These are phyloP conservation scores for Dyspetes luteomarginatus DNA, from an alignment of 2,888 invertebrate species.

Conservation along the genomic window DNA sequence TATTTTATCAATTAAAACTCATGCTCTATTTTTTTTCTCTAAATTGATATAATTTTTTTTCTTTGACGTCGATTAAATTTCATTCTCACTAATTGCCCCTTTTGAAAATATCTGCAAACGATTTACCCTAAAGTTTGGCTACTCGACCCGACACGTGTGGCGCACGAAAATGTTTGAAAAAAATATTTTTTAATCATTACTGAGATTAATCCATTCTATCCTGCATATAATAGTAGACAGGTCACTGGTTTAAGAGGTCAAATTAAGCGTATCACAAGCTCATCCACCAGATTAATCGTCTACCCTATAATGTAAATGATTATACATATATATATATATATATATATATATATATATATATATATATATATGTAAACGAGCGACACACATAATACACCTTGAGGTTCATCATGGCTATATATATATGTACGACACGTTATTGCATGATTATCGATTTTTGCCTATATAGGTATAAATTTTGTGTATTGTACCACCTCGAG, in stretches of 20 bases:
- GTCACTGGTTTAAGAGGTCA: slow-evolving; percentile 58
- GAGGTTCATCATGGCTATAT: slow-evolving; percentile 45
- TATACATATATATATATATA: slow-evolving; percentile 2
- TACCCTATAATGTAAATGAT: neutral
- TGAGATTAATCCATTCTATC: too few species aligned
- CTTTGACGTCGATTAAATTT: too few species aligned
- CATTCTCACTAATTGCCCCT: too few species aligned
- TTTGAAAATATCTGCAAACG: too few species aligned
- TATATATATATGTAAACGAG: slow-evolving; percentile 9
- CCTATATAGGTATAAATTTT: slow-evolving; percentile 18
- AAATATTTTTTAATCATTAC: neutral
- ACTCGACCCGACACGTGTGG: too few species aligned
- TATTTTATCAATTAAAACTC: too few species aligned
- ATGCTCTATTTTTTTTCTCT: too few species aligned
- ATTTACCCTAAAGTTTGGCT: too few species aligned
- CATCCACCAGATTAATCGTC: slow-evolving; percentile 4
- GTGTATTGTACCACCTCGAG: slow-evolving; percentile 7
- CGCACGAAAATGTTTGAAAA: too few species aligned
- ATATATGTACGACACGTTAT: slow-evolving; percentile 46
- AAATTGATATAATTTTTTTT: too few species aligned
- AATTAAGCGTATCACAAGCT: slow-evolving; percentile 24
- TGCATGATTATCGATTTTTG: slow-evolving; percentile 59
- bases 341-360: neutral
- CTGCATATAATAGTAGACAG: slow-evolving; percentile 31
- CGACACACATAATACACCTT: slow-evolving; percentile 20